phyloP scores from a whole-genome alignment of 2,113 vertebrate genomes.

The Myxocyprinus asiaticus region DNA sequence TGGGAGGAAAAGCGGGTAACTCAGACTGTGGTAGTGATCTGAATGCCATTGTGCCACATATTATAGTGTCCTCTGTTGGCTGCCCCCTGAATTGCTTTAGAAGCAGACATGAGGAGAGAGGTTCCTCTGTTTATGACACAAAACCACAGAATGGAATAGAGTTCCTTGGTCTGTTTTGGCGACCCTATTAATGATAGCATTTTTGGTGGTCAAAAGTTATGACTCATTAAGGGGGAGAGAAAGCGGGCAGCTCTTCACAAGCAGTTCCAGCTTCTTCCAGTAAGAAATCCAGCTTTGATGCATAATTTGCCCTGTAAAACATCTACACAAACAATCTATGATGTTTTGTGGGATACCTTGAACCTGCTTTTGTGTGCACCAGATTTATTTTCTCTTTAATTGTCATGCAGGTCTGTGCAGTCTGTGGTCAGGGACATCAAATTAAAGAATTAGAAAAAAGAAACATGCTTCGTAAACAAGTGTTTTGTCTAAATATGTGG shows the following conservation, averaged over 20 bases:
- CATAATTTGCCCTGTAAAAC: neutral
- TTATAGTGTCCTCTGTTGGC: slow-evolving; percentile 48
- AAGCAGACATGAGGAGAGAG: neutral
- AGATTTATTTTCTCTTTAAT: slow-evolving; percentile 4
- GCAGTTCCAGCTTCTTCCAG: slow-evolving; percentile 9
- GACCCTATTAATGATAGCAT: slow-evolving; percentile 30
- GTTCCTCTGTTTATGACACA: slow-evolving; percentile 15
- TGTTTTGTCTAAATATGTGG: neutral
- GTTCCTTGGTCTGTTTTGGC: slow-evolving; percentile 10
- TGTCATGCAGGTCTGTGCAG: neutral
- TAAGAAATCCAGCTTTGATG: slow-evolving; percentile 11
- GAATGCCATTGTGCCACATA: slow-evolving; percentile 11
- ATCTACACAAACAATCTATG: neutral
- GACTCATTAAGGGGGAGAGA: slow-evolving; percentile 13
- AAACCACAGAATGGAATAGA: slow-evolving; percentile 33
- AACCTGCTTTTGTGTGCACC: neutral
- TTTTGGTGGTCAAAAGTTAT: slow-evolving; percentile 22
- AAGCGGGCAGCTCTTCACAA: neutral
- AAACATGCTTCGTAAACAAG: neutral
- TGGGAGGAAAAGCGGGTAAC: neutral
- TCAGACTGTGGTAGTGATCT: neutral
- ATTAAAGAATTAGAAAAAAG: neutral
- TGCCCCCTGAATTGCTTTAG: neutral
- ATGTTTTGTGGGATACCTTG: neutral
- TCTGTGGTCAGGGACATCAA: neutral